These are phyloP conservation scores for Nesometra sesokonis DNA, from an alignment of 35 echinoderm and acorn worm genomes.

Conservation along the genomic window DNA sequence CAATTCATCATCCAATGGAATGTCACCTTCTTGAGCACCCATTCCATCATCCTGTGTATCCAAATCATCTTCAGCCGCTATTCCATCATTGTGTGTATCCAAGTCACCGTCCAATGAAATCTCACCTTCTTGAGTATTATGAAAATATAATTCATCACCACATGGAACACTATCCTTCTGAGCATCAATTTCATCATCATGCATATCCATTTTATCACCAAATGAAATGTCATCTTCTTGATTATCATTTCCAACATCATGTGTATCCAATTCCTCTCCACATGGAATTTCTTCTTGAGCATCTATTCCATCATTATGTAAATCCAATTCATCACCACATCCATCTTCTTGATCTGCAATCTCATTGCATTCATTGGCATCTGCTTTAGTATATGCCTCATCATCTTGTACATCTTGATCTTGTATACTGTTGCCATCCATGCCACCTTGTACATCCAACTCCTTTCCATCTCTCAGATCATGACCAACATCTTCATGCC, in stretches of 20 bases:
- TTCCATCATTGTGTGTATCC: not conserved
- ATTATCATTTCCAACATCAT: not conserved
- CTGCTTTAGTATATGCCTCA: not conserved
- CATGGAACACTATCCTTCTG: not conserved
- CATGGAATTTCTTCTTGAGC: not conserved
- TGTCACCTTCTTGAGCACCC: no score
- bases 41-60: no score
- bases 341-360: not conserved
- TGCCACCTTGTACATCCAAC: not conserved
- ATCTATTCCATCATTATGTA: no score
- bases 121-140: not conserved
- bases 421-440: not conserved
- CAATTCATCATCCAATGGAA: no score
- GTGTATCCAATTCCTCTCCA: not conserved
- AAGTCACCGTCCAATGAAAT: no score
- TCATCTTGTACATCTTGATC: not conserved
- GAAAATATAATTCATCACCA: not conserved
- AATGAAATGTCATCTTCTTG: not conserved
- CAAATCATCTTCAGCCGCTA: not conserved
- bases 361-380: not conserved
- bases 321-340: not conserved
- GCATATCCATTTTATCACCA: constrained; percentile 3
- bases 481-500: no score
- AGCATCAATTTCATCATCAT: not conserved
- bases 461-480: not conserved